Evolutionary conservation across 2,888 invertebrate genomes (phyloP).

Genomic region (Stenotaenia linearis): DNA sequence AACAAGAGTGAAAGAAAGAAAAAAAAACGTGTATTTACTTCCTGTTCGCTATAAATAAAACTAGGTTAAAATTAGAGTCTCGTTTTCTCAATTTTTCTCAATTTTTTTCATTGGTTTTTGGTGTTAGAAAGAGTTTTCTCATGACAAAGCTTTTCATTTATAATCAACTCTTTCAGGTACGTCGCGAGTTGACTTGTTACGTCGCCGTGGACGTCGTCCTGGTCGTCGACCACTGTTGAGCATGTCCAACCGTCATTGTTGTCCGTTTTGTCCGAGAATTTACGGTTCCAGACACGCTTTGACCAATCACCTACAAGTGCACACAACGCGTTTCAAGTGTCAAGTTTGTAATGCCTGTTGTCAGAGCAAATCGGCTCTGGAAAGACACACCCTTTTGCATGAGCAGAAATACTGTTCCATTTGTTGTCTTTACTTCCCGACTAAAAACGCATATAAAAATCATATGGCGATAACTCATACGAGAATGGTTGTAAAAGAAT

Average conservation of each 20-base stretch:
- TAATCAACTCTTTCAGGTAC: neutral
- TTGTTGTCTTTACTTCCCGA: neutral
- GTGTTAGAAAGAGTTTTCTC: too few relatives aligned
- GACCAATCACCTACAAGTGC: slow-evolving; percentile 1
- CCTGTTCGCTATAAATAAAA: neutral
- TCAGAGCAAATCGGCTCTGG: slow-evolving; percentile 1
- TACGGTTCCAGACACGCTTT: slow-evolving; percentile 2
- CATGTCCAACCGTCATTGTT: neutral
- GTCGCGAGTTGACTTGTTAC: neutral
- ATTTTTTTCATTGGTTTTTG: neutral
- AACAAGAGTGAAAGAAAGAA: neutral
- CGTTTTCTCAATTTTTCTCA: neutral
- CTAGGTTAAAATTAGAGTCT: neutral
- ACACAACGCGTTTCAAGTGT: slow-evolving; percentile 24
- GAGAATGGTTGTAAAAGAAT: neutral
- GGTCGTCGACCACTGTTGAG: neutral
- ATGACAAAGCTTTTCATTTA: neutral
- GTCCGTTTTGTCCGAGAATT: slow-evolving; percentile 1
- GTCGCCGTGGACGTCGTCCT: neutral
- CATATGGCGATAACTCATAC: neutral
- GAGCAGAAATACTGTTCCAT: neutral
- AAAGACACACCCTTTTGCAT: neutral
- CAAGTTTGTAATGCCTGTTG: neutral
- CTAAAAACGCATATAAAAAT: neutral
- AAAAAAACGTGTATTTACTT: neutral